These are phyloP conservation scores for Tinea trinotella DNA, from an alignment of 2,888 invertebrate genomes.

Conservation along the genomic window DNA sequence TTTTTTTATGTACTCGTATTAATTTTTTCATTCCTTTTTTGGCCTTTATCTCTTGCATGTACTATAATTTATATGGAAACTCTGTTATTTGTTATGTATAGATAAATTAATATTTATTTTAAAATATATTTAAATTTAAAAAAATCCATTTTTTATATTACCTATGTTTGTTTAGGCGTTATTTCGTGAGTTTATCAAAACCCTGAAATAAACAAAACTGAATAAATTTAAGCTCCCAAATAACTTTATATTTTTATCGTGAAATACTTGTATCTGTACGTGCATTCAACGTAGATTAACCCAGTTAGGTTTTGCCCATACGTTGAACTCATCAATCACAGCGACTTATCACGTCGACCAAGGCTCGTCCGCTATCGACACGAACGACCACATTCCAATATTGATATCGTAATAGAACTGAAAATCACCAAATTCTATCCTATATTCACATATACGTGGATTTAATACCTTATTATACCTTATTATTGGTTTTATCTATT, in stretches of 20 bases:
- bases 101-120: too few species aligned
- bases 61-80: too few species aligned
- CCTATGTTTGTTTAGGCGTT: too few species aligned
- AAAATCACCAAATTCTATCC: not conserved
- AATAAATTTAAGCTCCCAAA: not conserved
- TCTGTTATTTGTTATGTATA: too few species aligned
- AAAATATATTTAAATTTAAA: too few species aligned
- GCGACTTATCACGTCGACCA: slow-evolving; percentile 14
- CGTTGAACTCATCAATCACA: slow-evolving; percentile 15
- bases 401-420: not conserved
- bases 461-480: not conserved
- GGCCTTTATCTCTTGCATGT: too few species aligned
- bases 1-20: too few species aligned
- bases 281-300: slow-evolving; percentile 8
- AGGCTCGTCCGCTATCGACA: slow-evolving; percentile 6
- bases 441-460: too few species aligned
- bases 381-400: not conserved
- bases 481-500: not conserved
- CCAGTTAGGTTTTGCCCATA: not conserved
- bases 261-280: not conserved
- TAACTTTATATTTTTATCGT: not conserved
- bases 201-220: too few species aligned
- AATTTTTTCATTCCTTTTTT: too few species aligned
- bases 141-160: too few species aligned
- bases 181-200: too few species aligned